Percentiles rank a stretch among this genome's conserved stretches.
These are phyloP conservation scores for Drosophila tsacasi DNA, from an alignment of 1,140 invertebrate genomes.

Conservation along the genomic window DNA sequence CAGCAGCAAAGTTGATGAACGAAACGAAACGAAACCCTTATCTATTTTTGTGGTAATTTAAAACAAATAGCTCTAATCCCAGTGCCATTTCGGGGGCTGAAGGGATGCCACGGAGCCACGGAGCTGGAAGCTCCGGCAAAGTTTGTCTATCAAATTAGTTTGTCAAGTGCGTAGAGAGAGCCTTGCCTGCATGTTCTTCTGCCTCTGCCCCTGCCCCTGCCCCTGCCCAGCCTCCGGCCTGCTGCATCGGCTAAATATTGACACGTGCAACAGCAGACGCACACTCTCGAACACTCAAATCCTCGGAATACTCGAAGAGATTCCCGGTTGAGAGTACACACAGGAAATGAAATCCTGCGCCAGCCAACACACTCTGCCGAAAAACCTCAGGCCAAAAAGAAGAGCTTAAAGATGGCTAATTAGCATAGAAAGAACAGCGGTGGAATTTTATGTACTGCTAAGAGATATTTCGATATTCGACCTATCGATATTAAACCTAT, in stretches of 20 bases:
- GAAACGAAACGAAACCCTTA: conserved; percentile 49
- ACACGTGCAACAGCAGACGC: conserved; percentile 34
- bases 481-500: too few relatives aligned
- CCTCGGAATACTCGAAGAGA: conserved; percentile 20
- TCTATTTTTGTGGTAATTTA: conserved; percentile 84
- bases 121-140: conserved; percentile 40
- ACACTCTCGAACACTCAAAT: conserved; percentile 34
- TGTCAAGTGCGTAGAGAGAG: conserved; percentile 70
- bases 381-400: not conserved
- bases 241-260: conserved; percentile 49
- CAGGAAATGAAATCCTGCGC: conserved; percentile 71
- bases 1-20: conserved; percentile 27
- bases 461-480: too few relatives aligned
- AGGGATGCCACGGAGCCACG: conserved; percentile 12
- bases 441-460: not conserved
- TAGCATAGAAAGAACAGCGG: not conserved
- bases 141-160: conserved; percentile 81
- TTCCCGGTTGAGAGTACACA: conserved; percentile 29
- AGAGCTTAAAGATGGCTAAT: not conserved
- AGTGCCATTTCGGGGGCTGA: conserved; percentile 18
- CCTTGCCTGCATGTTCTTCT: too few relatives aligned
- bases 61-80: conserved; percentile 78
- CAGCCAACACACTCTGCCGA: conserved; percentile 26
- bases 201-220: not conserved
- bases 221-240: conserved; percentile 7